Evolutionary conservation across 2,797 vertebrate genomes (phyloP).

Genomic region (Cyclopterus lumpus): DNA sequence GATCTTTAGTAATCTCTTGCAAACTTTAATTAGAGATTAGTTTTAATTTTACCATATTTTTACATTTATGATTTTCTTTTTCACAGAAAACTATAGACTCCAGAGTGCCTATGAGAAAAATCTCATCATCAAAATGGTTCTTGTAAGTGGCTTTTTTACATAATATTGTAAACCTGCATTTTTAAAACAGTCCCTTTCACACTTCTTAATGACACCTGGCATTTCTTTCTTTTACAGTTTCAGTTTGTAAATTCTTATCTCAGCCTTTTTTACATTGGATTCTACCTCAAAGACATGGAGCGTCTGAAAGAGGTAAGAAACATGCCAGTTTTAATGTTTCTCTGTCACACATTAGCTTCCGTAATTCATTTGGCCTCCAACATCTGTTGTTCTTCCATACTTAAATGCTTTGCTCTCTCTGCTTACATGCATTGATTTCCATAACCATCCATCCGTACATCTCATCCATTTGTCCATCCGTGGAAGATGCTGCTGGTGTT

Average conservation of each 20-base stretch:
- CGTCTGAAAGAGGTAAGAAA: constrained; percentile 94
- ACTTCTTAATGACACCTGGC: not conserved
- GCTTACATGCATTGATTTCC: constrained; percentile 40
- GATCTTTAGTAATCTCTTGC: not conserved
- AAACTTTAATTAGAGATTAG: not conserved
- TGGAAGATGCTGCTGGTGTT: constrained; percentile 91
- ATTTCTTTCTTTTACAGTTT: constrained; percentile 85
- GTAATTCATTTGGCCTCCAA: constrained; percentile 3
- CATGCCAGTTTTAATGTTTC: not conserved
- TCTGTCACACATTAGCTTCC: not conserved
- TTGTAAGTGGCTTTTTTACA: constrained; percentile 86
- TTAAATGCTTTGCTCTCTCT: constrained; percentile 49
- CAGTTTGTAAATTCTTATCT: constrained; percentile 99
- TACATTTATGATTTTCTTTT: constrained; percentile 23
- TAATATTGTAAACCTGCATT: not conserved
- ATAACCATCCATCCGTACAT: constrained; percentile 51
- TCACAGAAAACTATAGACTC: constrained; percentile 95
- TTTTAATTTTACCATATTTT: not conserved
- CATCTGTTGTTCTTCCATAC: constrained; percentile 14
- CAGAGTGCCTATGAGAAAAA: constrained; percentile 99
- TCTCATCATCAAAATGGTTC: constrained; percentile 98
- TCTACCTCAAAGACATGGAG: constrained; percentile 99
- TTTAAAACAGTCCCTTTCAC: not conserved
- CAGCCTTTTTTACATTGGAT: constrained; percentile 99
- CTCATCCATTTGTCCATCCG: constrained; percentile 53